Evolutionary conservation across 2,888 invertebrate genomes (phyloP).

Genomic region (Venustoraphidia nigricollis): DNA sequence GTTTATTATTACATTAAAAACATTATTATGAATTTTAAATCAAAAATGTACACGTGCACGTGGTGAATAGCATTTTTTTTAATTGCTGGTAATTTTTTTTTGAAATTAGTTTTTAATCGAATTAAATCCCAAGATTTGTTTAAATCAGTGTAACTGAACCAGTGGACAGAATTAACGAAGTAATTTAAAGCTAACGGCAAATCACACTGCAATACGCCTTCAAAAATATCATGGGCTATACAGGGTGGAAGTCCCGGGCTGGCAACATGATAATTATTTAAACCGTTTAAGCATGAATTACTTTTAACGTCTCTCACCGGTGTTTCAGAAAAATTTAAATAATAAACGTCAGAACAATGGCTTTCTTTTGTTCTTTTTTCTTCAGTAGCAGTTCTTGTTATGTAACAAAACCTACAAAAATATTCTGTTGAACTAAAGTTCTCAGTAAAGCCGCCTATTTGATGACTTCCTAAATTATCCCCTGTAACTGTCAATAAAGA

Average conservation of each 20-base stretch:
- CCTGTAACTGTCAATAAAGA: slow-evolving; percentile 8
- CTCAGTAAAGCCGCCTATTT: slow-evolving; percentile 11
- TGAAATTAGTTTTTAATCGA: too few relatives aligned
- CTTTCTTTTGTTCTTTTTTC: neutral
- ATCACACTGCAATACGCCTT: slow-evolving; percentile 15
- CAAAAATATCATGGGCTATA: slow-evolving; percentile 16
- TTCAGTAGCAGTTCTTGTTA: neutral
- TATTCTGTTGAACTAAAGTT: slow-evolving; percentile 9
- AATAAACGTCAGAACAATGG: slow-evolving; percentile 3
- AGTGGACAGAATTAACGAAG: too few relatives aligned
- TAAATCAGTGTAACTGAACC: too few relatives aligned
- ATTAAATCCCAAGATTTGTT: too few relatives aligned
- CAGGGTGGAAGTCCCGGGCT: slow-evolving; percentile 17
- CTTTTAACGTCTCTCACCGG: slow-evolving; percentile 14
- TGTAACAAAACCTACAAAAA: slow-evolving; percentile 14
- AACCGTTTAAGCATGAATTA: slow-evolving; percentile 15
- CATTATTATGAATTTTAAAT: too few relatives aligned
- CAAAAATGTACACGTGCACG: too few relatives aligned
- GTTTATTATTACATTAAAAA: too few relatives aligned
- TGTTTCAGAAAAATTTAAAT: neutral
- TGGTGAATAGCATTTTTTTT: too few relatives aligned
- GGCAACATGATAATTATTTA: slow-evolving; percentile 16
- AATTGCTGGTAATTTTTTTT: too few relatives aligned
- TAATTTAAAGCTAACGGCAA: slow-evolving; percentile 13
- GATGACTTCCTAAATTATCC: slow-evolving; percentile 12